Evolutionary conservation across 1,140 invertebrate species (phyloP), one percentile per base, ranked within the genome.

Genomic region (Panagrolaimus sp.): DNA sequence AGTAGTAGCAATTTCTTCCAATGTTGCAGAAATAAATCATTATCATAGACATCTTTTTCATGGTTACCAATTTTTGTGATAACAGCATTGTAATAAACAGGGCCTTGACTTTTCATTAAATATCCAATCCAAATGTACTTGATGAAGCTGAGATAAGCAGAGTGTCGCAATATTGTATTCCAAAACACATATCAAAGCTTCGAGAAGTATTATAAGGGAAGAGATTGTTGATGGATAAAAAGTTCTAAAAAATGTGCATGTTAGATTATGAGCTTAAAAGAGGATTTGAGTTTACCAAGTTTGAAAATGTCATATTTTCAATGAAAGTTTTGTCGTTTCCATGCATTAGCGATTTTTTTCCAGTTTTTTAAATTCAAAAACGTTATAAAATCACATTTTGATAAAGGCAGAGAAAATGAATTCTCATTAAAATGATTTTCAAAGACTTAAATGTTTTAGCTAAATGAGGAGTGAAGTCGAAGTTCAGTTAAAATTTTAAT

Each of bases 111-210:
- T 57, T 20, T 8, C 27, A 27, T 27, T 16, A 57, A 57, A 57
- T 57, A 57, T 27, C 20, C 51, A 27, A 57, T 57, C 51, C 51
- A 57, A 57, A 57, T 25, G 51, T 57, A 11, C 20, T 25, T 25
- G 51, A 20, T 57, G 51, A 57, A 20, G 51, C 51, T 8, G 51
- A 57, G n/a, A 57, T 25, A 1, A 57, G 51, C 27, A 57, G 11
- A 8, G 51, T 25, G 20, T 57, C 51, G 20, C 51, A 57, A 27
- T 57, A 57, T 23, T 57, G 20, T 20, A 57, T 27, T 9, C 51
- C 51, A 16, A 57, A 57, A 57, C 27, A 57, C 51, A 57, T 57
- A 27, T 57, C 51, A 11, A 11, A 20, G n/a, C 51, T 27, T 20
- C 51, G 51, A 13, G 51, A 57, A 57, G 51, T 27, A 0, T 27